phyloP scores from a whole-genome alignment of 2,888 invertebrate species.

The Ichneumon xanthorius region DNA sequence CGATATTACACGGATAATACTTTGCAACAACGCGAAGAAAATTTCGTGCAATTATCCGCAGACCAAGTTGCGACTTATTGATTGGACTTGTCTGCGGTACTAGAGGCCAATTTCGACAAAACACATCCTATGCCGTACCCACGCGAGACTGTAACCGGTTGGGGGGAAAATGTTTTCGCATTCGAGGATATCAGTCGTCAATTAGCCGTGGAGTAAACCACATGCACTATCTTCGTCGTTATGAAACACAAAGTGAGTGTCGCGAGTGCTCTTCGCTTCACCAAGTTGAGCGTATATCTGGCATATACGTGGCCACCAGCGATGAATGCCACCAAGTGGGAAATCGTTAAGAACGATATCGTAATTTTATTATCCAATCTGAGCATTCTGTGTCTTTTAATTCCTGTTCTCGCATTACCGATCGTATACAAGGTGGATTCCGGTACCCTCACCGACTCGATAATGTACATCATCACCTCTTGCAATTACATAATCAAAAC shows the following conservation, averaged over 20 bases:
- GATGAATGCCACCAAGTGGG: slow-evolving; percentile 13
- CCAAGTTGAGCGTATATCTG: slow-evolving; percentile 23
- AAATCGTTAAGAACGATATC: slow-evolving; percentile 23
- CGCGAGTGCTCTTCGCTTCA: slow-evolving; percentile 33
- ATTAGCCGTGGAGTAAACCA: neutral
- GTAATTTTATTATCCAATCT: slow-evolving; percentile 21
- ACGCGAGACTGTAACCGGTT: neutral
- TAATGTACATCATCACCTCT: neutral
- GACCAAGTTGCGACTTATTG: too few relatives aligned
- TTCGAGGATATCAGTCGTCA: neutral
- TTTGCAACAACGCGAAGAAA: too few relatives aligned
- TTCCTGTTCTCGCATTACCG: slow-evolving; percentile 26
- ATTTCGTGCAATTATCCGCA: neutral
- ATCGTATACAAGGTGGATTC: neutral
- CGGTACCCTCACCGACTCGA: slow-evolving; percentile 13
- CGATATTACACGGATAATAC: too few relatives aligned
- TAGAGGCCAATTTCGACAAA: neutral
- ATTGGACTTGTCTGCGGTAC: too few relatives aligned
- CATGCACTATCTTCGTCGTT: neutral
- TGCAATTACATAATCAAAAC: slow-evolving; percentile 36
- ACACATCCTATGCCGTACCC: neutral
- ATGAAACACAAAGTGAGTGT: neutral
- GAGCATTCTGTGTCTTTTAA: neutral
- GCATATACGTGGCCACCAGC: slow-evolving; percentile 48
- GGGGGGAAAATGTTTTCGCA: neutral